A percentile compares a stretch with the other conserved stretches of the same genome.
Conservation (phyloP, 2,113 vertebrate species). For the Pomatorhinus ruficollis region DNA sequence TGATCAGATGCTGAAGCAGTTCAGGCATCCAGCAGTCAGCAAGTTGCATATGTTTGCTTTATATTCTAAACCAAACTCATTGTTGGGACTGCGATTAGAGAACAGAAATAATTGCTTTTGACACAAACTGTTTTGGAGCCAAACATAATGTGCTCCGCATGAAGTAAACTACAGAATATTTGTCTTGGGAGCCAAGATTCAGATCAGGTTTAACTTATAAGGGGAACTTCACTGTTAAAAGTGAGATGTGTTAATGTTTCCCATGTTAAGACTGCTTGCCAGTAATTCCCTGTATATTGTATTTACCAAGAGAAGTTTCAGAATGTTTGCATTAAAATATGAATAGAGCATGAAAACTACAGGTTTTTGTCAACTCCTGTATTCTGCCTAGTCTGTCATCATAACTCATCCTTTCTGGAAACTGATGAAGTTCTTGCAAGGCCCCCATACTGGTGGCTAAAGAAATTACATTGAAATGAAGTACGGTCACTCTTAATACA, state of each 20-base stretch:
- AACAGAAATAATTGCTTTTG: conserved; percentile 45
- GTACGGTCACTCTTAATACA: neutral
- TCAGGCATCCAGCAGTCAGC: neutral
- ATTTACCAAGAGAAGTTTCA: neutral
- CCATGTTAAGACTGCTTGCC: conserved; percentile 18
- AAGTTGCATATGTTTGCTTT: neutral
- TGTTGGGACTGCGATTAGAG: conserved; percentile 16
- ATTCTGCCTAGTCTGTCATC: neutral
- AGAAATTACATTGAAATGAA: neutral
- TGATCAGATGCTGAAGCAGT: neutral
- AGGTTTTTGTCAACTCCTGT: neutral
- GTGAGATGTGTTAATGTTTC: conserved; percentile 28
- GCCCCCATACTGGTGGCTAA: neutral
- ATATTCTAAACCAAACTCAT: neutral
- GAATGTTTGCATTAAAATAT: neutral
- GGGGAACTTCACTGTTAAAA: neutral
- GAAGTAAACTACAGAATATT: conserved; percentile 34
- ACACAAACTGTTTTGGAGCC: conserved; percentile 39
- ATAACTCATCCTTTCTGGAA: neutral
- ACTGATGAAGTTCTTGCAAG: neutral
- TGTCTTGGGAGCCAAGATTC: conserved; percentile 23
- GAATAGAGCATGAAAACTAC: neutral
- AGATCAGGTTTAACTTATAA: conserved; percentile 46
- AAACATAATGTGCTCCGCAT: conserved; percentile 27
- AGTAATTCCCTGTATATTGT: neutral